Evolutionary conservation across 2,113 vertebrate species (phyloP).

Genomic region (Pollachius pollachius): DNA sequence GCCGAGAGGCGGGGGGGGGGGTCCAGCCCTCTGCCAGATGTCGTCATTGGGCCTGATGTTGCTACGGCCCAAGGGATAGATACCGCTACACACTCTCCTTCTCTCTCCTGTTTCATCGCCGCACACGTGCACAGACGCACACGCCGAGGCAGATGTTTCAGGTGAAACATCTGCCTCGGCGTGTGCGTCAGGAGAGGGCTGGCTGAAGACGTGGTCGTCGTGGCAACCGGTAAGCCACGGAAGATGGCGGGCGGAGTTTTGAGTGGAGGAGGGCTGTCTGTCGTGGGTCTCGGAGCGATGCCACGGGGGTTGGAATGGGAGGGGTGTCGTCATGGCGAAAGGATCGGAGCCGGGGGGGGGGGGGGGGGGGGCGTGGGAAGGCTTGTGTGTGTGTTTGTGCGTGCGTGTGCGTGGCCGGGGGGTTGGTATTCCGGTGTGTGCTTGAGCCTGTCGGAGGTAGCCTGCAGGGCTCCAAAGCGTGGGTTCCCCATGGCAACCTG

Average conservation of each 20-base stretch:
- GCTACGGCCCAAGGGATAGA: background rate
- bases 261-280: background rate
- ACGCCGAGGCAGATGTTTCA: constrained; percentile 18
- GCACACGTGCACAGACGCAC: background rate
- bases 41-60: constrained; percentile 46
- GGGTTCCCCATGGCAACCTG: background rate
- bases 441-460: too few species aligned
- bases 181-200: too few species aligned
- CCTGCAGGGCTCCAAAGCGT: background rate
- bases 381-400: too few species aligned
- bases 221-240: constrained; percentile 7
- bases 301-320: background rate
- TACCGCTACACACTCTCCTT: background rate
- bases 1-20: constrained; percentile 16
- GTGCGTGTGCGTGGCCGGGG: too few species aligned
- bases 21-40: constrained; percentile 57
- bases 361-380: too few species aligned
- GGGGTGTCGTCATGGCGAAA: background rate
- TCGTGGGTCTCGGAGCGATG: background rate
- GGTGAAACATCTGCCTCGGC: constrained; percentile 1
- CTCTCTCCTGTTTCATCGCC: background rate
- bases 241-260: constrained; percentile 16
- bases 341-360: too few species aligned
- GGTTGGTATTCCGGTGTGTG: too few species aligned
- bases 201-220: constrained; percentile 8